phyloP scores from a whole-genome alignment of 2,888 invertebrate species.

The Cyclophora punctaria region DNA sequence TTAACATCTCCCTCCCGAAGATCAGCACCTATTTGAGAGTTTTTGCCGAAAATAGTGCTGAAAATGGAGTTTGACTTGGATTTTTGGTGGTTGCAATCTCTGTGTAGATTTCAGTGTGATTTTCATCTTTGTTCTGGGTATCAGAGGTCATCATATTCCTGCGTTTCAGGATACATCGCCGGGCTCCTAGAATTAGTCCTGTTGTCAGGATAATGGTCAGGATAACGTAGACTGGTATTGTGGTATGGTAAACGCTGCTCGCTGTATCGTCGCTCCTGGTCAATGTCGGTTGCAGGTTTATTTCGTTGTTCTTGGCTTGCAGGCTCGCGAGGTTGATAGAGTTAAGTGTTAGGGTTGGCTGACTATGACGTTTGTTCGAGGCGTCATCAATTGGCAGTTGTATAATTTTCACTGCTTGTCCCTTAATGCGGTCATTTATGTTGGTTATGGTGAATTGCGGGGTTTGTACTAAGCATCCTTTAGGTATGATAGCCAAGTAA shows the following conservation, averaged over 20 bases:
- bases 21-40: conserved; percentile 8
- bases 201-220: background rate
- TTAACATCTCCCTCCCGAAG: conserved; percentile 6
- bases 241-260: no score
- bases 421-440: conserved; percentile 1
- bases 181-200: no score
- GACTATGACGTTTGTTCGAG: background rate
- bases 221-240: no score
- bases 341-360: background rate
- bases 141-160: background rate
- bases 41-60: conserved; percentile 9
- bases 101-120: background rate
- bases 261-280: background rate
- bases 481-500: conserved; percentile 1
- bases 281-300: background rate
- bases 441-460: conserved; percentile 2
- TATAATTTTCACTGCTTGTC: conserved; percentile 3
- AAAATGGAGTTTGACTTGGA: conserved; percentile 3
- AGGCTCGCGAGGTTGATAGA: background rate
- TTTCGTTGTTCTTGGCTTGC: background rate
- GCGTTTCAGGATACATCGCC: background rate
- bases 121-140: background rate
- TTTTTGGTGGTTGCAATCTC: background rate
- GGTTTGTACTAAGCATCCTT: background rate
- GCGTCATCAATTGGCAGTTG: background rate